These are phyloP conservation scores for Campoplex nolae DNA, from an alignment of 2,888 invertebrate genomes.

Conservation along the genomic window DNA sequence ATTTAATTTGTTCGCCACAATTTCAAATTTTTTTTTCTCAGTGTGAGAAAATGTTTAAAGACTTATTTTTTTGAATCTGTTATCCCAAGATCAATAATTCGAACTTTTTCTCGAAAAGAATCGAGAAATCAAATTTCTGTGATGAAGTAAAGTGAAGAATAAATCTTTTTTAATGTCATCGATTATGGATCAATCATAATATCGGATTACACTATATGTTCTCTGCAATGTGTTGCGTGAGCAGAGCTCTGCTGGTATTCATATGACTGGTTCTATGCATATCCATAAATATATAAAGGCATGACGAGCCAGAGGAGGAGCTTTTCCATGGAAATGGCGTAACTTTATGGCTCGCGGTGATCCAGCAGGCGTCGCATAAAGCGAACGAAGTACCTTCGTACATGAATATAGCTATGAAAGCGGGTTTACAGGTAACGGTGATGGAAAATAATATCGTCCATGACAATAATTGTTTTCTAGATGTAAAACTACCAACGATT, in stretches of 20 bases:
- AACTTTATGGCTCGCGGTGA: constrained; percentile 1
- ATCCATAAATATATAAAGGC: not conserved
- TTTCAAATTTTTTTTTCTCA: no score
- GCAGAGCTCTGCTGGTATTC: not conserved
- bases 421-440: not conserved
- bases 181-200: no score
- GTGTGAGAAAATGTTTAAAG: no score
- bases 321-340: not conserved
- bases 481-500: not conserved
- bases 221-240: not conserved
- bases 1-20: no score
- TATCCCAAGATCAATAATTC: not conserved
- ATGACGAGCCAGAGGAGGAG: not conserved
- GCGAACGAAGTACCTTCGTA: not conserved
- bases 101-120: not conserved
- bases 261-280: not conserved
- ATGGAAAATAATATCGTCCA: not conserved
- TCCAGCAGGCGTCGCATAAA: not conserved
- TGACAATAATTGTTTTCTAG: not conserved
- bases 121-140: not conserved
- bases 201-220: not conserved
- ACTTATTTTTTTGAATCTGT: not conserved
- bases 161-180: no score
- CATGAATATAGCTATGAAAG: not conserved
- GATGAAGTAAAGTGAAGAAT: no score